Conservation (phyloP, 2,888 invertebrate species). For the Terebella lapidaria region DNA sequence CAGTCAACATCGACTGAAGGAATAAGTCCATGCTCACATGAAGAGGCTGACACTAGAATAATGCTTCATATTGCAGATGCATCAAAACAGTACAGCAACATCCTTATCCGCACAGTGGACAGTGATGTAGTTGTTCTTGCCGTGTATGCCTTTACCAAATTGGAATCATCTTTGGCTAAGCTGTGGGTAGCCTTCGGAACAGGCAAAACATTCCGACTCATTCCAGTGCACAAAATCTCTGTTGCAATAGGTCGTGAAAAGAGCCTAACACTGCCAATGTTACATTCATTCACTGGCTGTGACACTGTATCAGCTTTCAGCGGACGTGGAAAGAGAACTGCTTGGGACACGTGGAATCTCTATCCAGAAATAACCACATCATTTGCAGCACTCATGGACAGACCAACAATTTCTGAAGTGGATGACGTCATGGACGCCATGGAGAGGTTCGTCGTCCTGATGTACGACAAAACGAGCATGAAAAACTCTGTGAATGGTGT, state of each 20-base stretch:
- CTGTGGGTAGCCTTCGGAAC: slow-evolving; percentile 23
- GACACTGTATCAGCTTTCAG: slow-evolving; percentile 19
- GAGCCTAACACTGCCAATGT: slow-evolving; percentile 12
- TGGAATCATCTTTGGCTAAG: neutral
- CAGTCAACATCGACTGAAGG: neutral
- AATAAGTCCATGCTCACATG: slow-evolving; percentile 9
- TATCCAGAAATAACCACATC: slow-evolving; percentile 7
- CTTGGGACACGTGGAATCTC: slow-evolving; percentile 10
- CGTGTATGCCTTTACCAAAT: neutral
- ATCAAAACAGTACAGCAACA: slow-evolving; percentile 6
- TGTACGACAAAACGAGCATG: neutral
- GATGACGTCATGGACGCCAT: slow-evolving; percentile 11
- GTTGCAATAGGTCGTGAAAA: slow-evolving; percentile 10
- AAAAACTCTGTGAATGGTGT: neutral
- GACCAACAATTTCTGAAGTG: neutral
- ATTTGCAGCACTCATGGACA: slow-evolving; percentile 1
- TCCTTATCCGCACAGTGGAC: slow-evolving; percentile 22
- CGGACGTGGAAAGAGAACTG: neutral
- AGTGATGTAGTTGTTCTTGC: slow-evolving; percentile 22
- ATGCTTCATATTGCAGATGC: slow-evolving; percentile 20
- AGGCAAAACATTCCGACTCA: slow-evolving; percentile 17
- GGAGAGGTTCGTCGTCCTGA: slow-evolving; percentile 1
- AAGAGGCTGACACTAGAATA: slow-evolving; percentile 21
- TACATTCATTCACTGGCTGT: slow-evolving; percentile 24
- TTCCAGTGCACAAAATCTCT: slow-evolving; percentile 21